phyloP scores from a whole-genome alignment of 1,140 invertebrate genomes.

The Harlomillsia oculata region DNA sequence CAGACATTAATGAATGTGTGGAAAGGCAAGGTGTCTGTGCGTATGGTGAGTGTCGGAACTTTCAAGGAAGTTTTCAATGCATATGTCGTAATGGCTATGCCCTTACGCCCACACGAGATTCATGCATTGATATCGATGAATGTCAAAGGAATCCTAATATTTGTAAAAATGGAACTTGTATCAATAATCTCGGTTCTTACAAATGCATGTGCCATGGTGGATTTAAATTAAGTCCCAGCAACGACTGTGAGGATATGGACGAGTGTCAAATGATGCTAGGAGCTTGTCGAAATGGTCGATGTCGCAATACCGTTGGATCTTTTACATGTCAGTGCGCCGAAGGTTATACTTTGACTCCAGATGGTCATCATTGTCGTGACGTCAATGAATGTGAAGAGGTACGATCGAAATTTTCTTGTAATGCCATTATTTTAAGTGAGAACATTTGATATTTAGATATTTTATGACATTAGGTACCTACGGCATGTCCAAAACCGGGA shows the following conservation, averaged over 20 bases:
- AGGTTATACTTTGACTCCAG: constrained; percentile 59
- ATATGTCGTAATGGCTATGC: constrained; percentile 50
- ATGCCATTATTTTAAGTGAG: background rate
- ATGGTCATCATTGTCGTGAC: constrained; percentile 59
- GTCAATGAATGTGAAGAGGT: constrained; percentile 59
- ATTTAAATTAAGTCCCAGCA: constrained; percentile 46
- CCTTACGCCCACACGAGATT: constrained; percentile 49
- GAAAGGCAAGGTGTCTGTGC: constrained; percentile 57
- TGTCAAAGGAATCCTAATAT: constrained; percentile 51
- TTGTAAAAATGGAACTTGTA: constrained; percentile 70
- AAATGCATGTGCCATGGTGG: constrained; percentile 49
- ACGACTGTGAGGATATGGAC: constrained; percentile 75
- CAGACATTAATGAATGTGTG: constrained; percentile 63
- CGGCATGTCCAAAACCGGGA: constrained; percentile 52
- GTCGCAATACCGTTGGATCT: constrained; percentile 67
- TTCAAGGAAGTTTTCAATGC: constrained; percentile 62
- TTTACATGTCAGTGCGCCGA: constrained; percentile 73
- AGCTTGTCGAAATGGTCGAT: constrained; percentile 69
- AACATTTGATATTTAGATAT: constrained; percentile 3
- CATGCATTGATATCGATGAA: constrained; percentile 67
- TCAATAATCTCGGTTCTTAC: constrained; percentile 65
- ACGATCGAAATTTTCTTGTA: constrained; percentile 16
- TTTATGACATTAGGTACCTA: constrained; percentile 43
- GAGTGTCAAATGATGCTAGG: constrained; percentile 71
- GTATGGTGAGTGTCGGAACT: constrained; percentile 59